phyloP scores from a whole-genome alignment of 2,888 invertebrate genomes.

The Melinaea menophilus region DNA sequence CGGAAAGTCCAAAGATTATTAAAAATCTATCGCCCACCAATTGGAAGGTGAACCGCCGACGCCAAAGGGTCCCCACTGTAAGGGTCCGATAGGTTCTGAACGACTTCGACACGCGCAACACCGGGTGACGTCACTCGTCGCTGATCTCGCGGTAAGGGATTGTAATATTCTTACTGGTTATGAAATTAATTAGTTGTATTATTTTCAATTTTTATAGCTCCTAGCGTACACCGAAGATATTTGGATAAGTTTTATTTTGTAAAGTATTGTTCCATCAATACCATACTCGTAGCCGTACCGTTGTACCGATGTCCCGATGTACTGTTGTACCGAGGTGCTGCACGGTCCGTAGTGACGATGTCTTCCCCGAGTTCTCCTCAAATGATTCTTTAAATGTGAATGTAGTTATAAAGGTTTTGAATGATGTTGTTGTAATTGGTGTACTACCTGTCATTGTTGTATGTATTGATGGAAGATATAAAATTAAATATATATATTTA shows the following conservation, averaged over 20 bases:
- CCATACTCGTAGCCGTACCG: constrained; percentile 52
- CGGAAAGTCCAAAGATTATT: constrained; percentile 71
- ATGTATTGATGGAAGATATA: constrained; percentile 79
- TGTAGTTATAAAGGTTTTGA: constrained; percentile 23
- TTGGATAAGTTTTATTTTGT: constrained; percentile 78
- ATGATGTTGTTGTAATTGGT: constrained; percentile 43
- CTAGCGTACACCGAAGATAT: constrained; percentile 79
- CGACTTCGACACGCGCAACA: constrained; percentile 40
- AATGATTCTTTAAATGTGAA: constrained; percentile 23
- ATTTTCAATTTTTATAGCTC: constrained; percentile 78
- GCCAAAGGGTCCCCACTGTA: constrained; percentile 52
- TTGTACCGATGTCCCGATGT: constrained; percentile 39
- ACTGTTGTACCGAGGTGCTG: constrained; percentile 41
- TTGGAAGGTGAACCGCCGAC: constrained; percentile 58
- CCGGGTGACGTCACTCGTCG: constrained; percentile 68
- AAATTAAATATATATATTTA: constrained; percentile 79
- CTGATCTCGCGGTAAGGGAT: constrained; percentile 79
- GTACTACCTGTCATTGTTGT: constrained; percentile 68
- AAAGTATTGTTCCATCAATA: constrained; percentile 77
- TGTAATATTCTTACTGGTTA: constrained; percentile 75
- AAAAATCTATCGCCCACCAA: constrained; percentile 70
- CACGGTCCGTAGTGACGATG: constrained; percentile 54
- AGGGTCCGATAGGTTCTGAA: constrained; percentile 30
- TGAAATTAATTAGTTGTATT: constrained; percentile 78
- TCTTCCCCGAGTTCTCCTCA: constrained; percentile 57